These are phyloP conservation scores for Hyppa rectilinea DNA, from an alignment of 2,888 invertebrate genomes.

Conservation along the genomic window DNA sequence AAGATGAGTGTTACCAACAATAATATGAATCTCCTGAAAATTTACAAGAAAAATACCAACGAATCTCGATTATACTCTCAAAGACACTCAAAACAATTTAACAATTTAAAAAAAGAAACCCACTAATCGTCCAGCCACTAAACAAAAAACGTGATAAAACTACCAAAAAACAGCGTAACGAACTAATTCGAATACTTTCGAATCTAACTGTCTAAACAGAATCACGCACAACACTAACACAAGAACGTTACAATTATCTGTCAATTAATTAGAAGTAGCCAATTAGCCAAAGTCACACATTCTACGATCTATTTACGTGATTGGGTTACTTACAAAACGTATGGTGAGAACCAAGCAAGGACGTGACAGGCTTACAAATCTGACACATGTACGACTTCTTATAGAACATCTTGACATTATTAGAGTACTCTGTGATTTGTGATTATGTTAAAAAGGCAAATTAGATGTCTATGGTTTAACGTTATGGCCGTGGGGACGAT, in stretches of 20 bases:
- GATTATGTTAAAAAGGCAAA: constrained; percentile 56
- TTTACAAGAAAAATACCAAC: neutral
- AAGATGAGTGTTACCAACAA: neutral
- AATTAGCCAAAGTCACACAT: constrained; percentile 79
- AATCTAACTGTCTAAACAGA: constrained; percentile 50
- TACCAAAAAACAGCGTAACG: constrained; percentile 48
- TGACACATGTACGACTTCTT: constrained; percentile 35
- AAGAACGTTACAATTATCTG: constrained; percentile 75
- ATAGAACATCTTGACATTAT: constrained; percentile 61
- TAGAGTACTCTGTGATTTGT: constrained; percentile 65
- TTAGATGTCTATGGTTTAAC: constrained; percentile 54
- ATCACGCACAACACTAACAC: constrained; percentile 54
- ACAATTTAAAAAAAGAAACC: constrained; percentile 26
- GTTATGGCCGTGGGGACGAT: constrained; percentile 60
- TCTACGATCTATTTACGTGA: constrained; percentile 82
- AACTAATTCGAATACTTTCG: constrained; percentile 56
- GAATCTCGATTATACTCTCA: neutral
- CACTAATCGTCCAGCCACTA: constrained; percentile 36
- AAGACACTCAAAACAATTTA: neutral
- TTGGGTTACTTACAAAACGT: constrained; percentile 67
- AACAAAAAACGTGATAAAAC: constrained; percentile 54
- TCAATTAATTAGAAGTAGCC: constrained; percentile 78
- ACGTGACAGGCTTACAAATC: constrained; percentile 74
- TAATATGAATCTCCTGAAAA: neutral
- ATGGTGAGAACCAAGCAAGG: constrained; percentile 72